phyloP scores from a whole-genome alignment of 2,888 invertebrate genomes.

The Panopea generosa region DNA sequence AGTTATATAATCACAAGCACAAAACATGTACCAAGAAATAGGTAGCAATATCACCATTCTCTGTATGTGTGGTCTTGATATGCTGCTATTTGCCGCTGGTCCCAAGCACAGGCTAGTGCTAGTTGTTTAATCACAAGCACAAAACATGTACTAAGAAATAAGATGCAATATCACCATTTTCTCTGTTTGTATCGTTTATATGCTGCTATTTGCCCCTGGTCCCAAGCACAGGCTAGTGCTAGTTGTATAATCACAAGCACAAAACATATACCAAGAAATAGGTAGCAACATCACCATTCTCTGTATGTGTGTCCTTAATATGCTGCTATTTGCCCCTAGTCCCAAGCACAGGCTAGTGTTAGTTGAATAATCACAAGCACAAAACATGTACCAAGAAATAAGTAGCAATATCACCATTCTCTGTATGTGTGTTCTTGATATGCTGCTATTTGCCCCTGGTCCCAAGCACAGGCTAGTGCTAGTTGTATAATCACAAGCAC shows the following conservation, averaged over 20 bases:
- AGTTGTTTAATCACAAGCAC: too few relatives aligned
- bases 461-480: not conserved
- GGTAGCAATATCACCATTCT: not conserved
- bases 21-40: slow-evolving; percentile 10
- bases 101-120: too few relatives aligned
- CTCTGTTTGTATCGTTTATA: not conserved
- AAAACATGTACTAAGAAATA: too few relatives aligned
- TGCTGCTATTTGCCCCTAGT: slow-evolving; percentile 15
- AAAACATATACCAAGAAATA: slow-evolving; percentile 18
- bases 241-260: slow-evolving; percentile 6
- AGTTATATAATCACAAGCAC: slow-evolving; percentile 10
- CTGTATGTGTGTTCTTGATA: too few relatives aligned
- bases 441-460: not conserved
- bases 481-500: not conserved
- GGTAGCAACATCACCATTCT: not conserved
- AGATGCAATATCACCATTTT: too few relatives aligned
- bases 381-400: slow-evolving; percentile 12
- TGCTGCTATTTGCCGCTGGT: too few relatives aligned
- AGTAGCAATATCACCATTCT: not conserved
- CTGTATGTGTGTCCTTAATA: not conserved
- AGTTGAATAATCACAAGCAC: not conserved
- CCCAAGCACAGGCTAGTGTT: slow-evolving; percentile 10
- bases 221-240: slow-evolving; percentile 12
- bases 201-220: slow-evolving; percentile 5
- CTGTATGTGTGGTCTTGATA: too few relatives aligned